These are phyloP conservation scores for Deilephila elpenor DNA, from an alignment of 2,888 invertebrate species.

Conservation along the genomic window DNA sequence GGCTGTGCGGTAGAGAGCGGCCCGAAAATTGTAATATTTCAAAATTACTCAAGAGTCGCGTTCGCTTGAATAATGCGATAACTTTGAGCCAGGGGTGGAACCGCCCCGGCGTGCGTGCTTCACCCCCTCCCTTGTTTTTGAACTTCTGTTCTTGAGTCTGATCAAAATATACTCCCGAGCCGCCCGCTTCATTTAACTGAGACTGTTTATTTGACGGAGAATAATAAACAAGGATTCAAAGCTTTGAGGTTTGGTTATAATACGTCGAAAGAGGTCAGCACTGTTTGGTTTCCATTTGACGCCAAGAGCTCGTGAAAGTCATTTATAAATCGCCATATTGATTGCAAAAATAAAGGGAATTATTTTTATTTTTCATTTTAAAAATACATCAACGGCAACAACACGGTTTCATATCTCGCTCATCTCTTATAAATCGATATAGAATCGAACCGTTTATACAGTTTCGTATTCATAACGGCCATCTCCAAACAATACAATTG, in stretches of 20 bases:
- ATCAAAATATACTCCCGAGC: conserved; percentile 78
- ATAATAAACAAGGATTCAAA: conserved; percentile 6
- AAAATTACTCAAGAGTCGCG: conserved; percentile 85
- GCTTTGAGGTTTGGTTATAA: conserved; percentile 23
- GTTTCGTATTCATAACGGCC: conserved; percentile 26
- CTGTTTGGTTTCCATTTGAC: neutral
- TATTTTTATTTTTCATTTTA: neutral
- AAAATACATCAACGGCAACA: neutral
- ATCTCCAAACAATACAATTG: conserved; percentile 29
- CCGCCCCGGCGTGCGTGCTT: conserved; percentile 71
- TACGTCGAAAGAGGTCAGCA: neutral
- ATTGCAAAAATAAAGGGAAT: neutral
- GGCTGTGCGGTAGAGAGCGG: conserved; percentile 61
- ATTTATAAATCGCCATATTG: neutral
- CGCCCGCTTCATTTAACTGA: conserved; percentile 63
- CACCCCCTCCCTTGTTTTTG: conserved; percentile 75
- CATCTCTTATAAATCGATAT: conserved; percentile 12
- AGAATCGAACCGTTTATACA: neutral
- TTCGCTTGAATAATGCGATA: conserved; percentile 83
- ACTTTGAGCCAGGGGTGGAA: conserved; percentile 71
- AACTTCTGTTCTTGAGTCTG: conserved; percentile 80
- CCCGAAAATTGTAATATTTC: conserved; percentile 85
- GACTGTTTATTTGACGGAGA: conserved; percentile 48
- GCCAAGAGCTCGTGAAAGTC: neutral
- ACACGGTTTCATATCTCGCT: neutral